Base-by-base conservation (phyloP, 53 echinoderm and acorn worm species). In the Glandiceps talaboti region DNA sequence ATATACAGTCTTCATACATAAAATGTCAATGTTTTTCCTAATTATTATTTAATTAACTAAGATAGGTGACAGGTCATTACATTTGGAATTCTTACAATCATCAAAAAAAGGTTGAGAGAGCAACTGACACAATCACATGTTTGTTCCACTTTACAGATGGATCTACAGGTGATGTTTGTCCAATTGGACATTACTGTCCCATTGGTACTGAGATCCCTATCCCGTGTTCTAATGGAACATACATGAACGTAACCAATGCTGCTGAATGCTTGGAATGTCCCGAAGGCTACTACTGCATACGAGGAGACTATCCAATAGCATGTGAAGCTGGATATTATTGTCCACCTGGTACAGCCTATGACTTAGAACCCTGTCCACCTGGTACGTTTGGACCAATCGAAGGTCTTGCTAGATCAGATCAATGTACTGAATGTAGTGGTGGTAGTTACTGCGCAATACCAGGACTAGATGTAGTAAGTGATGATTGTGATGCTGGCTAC, bases 231-330 rank as follows among this genome's bases (percentile, higher is more conserved):
- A 93, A 93, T 29, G 91, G 90, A 28, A 96, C 97, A 79, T 96
- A 93, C 90, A 96, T 96, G 97, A 96, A 96, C 77, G 85, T 83
- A 79, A 96, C 97, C 0, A 92, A 92, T 0, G 97, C 97, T 0
- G 87, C 85, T 1, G 93, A 89, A 73, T 96, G 97, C 78, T 82
- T 96, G 74, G 78, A 75, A 81, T 96, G 97, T 83, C 97, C 97
- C 0, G 91, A 83, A 27, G 87, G 97, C 28, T 89, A 82, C 84
- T 80, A 82, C 81, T 96, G 97, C 83, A 79, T 90, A 33, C 14
- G 74, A 28, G 93, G 93, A 0, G 89, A 87, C 32, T 75, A 77
- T 27, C 97, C 97, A 14, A 92, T 90, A 77, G 86, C 92, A 28
- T 96, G 97, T 77, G 93, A 92, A 30, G 85, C 91, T 25, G 97